Conservation (phyloP, 2,113 vertebrate genomes). For the Leuciscus idus region DNA sequence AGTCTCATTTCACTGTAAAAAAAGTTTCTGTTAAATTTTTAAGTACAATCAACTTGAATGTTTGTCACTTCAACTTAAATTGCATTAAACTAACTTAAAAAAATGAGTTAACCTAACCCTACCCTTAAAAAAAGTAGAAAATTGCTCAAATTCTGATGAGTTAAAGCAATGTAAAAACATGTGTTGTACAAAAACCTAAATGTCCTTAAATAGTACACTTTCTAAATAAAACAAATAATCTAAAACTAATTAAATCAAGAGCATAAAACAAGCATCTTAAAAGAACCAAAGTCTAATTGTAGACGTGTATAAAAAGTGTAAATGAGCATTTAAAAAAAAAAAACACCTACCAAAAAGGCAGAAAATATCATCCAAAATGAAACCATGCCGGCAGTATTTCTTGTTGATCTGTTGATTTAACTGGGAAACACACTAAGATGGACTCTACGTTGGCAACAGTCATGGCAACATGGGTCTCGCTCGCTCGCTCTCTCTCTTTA, state of each 20-base stretch:
- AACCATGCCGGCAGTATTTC: conserved; percentile 57
- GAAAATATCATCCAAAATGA: conserved; percentile 64
- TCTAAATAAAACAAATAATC: neutral
- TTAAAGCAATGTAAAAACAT: no score
- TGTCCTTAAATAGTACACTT: neutral
- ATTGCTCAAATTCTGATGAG: no score
- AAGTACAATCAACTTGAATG: no score
- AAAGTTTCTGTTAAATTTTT: no score
- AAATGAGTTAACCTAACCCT: no score
- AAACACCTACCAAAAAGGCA: conserved; percentile 63
- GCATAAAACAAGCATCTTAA: neutral
- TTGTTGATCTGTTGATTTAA: conserved; percentile 46
- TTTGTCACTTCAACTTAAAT: no score
- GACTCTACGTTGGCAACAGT: conserved; percentile 54
- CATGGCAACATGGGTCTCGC: conserved; percentile 53
- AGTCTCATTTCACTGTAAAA: neutral
- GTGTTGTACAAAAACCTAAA: neutral
- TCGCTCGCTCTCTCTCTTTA: conserved; percentile 37
- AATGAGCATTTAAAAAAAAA: neutral
- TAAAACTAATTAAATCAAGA: neutral
- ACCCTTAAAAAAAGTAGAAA: no score
- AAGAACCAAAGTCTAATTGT: neutral
- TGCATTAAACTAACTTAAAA: no score
- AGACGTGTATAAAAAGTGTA: neutral
- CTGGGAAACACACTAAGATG: conserved; percentile 56